Evolutionary conservation across 2,113 vertebrate genomes (phyloP), one percentile per base, ranked within the genome.

Genomic region (Platysteira castanea): DNA sequence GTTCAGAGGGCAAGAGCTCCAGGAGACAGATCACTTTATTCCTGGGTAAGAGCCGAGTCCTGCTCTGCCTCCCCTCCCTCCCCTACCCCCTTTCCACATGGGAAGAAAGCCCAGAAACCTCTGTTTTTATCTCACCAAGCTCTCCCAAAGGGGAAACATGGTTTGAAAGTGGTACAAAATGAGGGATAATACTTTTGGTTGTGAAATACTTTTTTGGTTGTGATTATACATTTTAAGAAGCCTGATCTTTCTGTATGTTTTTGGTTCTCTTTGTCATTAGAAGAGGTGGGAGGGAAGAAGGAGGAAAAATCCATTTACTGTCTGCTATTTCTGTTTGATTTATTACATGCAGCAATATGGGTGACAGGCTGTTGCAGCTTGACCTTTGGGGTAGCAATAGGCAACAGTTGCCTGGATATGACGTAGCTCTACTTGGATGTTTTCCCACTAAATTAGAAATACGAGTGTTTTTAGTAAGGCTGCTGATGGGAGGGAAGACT

Each of bases 11-110:
- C 74, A 99, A 97, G 96, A 97, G 94, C 2, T 98, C 99, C 46
- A 97, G 99, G 92, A 99, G 98, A 95, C 99, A 99, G 96, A 99
- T 98, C 70, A 99, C 98, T 93, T 49, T 99, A 47, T 99, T 99
- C 44, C 93, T 98, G 39, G 98, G 98, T 98, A 98, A 98, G 98
- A 96, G 24, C 61, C 14, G 2, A 9, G 13, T 23, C 16, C 74
- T 84, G 5, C 17, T 57, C 28, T 69, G 37, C 16, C 27, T 93
- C 57, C 19, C 14, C 27, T 89, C 7, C 52, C 11, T 89, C 28
- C 41, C 9, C 26, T 69, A 11, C 7, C 8, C 15, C 10, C 23
- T 68, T 88, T 27, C 50, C 42, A 28, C 31, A 14, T 11, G 16
- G 47, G 22, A 54, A 71, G 31, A 17, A 88, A 94, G n/a, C 31